phyloP scores from a whole-genome alignment of 1,140 invertebrate genomes.

The Oncopeltus fasciatus region DNA sequence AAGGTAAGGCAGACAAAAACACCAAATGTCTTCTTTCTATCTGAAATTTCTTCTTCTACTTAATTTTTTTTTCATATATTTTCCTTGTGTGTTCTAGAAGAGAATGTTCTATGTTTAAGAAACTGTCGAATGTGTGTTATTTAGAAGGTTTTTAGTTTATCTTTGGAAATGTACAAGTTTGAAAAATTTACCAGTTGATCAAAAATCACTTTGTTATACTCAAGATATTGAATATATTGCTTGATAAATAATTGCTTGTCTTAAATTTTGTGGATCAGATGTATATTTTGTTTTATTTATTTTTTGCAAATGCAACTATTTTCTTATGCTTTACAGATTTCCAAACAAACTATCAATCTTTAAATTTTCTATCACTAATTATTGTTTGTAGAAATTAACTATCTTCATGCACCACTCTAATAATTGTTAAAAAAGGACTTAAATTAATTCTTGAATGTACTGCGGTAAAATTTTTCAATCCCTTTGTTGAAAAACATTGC shows the following conservation, averaged over 20 bases:
- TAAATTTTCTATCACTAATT: no score
- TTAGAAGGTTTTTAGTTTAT: neutral
- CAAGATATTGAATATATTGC: neutral
- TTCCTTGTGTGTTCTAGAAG: neutral
- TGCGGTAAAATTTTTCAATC: no score
- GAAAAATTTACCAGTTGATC: neutral
- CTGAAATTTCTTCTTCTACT: conserved; percentile 8
- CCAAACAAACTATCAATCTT: no score
- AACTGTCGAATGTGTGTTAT: neutral
- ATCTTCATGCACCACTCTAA: no score
- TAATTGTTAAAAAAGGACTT: no score
- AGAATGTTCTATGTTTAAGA: neutral
- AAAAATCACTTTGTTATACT: neutral
- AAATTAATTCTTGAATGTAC: no score
- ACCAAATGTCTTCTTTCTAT: neutral
- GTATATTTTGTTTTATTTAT: no score
- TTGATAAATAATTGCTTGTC: neutral
- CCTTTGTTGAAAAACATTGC: no score
- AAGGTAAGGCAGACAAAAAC: conserved; percentile 16
- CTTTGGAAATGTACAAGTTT: neutral
- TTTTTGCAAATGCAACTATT: no score
- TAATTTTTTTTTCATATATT: neutral
- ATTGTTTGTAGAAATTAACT: no score
- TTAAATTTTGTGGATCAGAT: no score
- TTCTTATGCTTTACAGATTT: no score